These are phyloP conservation scores for Apis laboriosa DNA, from an alignment of 1,140 invertebrate genomes.

Conservation along the genomic window DNA sequence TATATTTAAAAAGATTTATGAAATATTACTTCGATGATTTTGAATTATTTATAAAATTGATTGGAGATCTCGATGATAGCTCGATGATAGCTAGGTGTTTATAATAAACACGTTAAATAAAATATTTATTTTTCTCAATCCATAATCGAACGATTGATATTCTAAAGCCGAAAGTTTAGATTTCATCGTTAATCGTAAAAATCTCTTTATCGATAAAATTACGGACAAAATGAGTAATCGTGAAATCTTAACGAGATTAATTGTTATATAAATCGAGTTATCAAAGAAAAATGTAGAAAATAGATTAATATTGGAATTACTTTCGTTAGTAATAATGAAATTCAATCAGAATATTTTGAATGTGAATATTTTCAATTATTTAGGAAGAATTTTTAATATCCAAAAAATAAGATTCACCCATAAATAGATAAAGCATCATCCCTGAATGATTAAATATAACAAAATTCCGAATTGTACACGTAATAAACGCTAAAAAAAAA, in stretches of 20 bases:
- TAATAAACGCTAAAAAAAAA: slow-evolving; percentile 10
- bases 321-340: no score
- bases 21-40: neutral
- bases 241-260: neutral
- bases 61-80: neutral
- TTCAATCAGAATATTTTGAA: no score
- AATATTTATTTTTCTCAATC: slow-evolving; percentile 1
- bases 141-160: neutral
- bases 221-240: neutral
- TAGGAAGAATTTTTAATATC: no score
- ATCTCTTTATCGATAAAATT: neutral
- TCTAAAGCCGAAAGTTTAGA: neutral
- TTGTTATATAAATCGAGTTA: neutral
- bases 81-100: neutral
- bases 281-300: neutral
- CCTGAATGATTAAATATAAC: neutral
- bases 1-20: neutral
- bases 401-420: no score
- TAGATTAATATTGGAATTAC: neutral
- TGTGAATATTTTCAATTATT: no score
- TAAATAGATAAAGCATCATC: neutral
- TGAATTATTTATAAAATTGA: neutral
- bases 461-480: neutral
- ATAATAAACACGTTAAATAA: neutral
- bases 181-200: neutral